A percentile compares a stretch with the other conserved stretches of the same genome.
Conservation (phyloP, 2,797 vertebrate genomes). For the Okamejei kenojei region DNA sequence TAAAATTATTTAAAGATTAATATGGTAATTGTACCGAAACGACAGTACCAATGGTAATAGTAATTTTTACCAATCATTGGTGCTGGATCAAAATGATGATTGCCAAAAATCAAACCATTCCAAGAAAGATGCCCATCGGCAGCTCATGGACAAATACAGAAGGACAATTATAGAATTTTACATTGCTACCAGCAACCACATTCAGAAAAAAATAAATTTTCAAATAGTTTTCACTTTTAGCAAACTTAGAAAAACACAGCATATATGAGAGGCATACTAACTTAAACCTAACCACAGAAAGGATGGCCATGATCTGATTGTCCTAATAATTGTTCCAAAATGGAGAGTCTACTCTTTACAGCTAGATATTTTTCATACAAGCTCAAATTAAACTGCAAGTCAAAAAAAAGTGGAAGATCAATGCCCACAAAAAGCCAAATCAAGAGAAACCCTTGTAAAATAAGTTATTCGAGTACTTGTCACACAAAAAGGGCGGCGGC, state of each 20-base stretch:
- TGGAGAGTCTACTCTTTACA: neutral
- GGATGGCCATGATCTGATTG: neutral
- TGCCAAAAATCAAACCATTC: neutral
- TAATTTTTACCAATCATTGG: neutral
- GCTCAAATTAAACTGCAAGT: neutral
- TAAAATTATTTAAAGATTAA: no score
- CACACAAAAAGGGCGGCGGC: neutral
- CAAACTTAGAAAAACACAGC: neutral
- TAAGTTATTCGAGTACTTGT: neutral
- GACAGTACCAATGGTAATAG: neutral
- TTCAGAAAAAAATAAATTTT: neutral
- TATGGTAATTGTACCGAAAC: no score
- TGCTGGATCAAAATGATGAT: no score
- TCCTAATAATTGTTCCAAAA: neutral
- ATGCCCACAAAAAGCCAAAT: neutral
- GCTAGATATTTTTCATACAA: neutral
- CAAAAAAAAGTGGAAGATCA: neutral
- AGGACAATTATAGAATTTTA: neutral
- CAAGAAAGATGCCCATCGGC: neutral
- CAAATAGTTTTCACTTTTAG: neutral
- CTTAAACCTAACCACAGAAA: neutral
- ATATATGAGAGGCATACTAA: no score
- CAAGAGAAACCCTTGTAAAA: neutral
- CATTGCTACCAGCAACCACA: neutral
- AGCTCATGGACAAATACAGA: neutral